These are phyloP conservation scores for Babylonia areolata DNA, from an alignment of 1,140 invertebrate genomes.

Conservation along the genomic window DNA sequence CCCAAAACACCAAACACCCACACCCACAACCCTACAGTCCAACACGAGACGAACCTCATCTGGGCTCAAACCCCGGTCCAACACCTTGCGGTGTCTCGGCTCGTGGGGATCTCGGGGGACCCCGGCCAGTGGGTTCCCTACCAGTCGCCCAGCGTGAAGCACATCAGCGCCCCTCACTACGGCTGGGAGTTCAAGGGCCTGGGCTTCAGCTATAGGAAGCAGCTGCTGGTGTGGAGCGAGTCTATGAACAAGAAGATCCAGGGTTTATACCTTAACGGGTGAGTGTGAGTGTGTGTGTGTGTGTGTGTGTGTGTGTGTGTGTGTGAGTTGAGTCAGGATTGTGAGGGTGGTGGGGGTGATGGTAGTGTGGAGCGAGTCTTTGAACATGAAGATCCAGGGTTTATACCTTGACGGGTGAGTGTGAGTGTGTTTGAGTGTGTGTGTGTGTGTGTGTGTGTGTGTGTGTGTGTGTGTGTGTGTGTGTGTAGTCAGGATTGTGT, in stretches of 20 bases:
- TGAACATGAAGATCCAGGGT: slow-evolving; percentile 66
- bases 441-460: too few relatives aligned
- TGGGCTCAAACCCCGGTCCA: slow-evolving; percentile 65
- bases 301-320: too few relatives aligned
- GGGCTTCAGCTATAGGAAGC: slow-evolving; percentile 57
- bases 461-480: too few relatives aligned
- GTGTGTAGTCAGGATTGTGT: too few relatives aligned
- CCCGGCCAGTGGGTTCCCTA: slow-evolving; percentile 62
- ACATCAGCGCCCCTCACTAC: slow-evolving; percentile 58
- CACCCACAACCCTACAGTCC: slow-evolving; percentile 58
- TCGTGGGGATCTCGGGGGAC: slow-evolving; percentile 68
- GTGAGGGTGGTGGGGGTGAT: not conserved
- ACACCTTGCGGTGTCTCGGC: slow-evolving; percentile 55
- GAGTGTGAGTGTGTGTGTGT: not conserved
- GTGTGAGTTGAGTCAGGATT: not conserved
- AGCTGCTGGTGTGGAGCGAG: slow-evolving; percentile 68
- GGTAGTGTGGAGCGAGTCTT: slow-evolving; percentile 68
- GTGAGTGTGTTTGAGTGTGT: too few relatives aligned
- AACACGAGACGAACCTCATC: slow-evolving; percentile 64
- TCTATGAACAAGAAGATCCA: slow-evolving; percentile 66
- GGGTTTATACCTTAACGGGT: slow-evolving; percentile 51
- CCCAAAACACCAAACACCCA: too few relatives aligned
- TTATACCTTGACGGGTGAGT: slow-evolving; percentile 45
- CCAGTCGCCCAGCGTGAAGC: slow-evolving; percentile 60
- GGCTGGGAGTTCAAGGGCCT: slow-evolving; percentile 57